Conservation (phyloP, 2,113 vertebrate genomes). For the Platycercus adscitus region DNA sequence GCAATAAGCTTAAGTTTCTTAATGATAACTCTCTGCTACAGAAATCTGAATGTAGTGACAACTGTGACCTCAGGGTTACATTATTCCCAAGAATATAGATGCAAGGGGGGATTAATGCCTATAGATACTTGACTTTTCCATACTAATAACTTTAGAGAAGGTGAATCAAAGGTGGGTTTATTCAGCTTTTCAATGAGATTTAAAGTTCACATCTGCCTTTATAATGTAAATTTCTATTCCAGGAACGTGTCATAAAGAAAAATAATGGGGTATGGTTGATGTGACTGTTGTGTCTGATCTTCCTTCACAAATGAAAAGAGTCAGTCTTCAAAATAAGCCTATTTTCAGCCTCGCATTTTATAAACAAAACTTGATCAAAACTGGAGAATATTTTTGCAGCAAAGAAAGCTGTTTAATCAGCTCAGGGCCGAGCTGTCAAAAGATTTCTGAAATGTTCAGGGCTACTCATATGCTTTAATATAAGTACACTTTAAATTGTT, state of each 20-base stretch:
- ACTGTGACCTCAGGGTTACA: not conserved
- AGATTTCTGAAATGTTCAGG: not conserved
- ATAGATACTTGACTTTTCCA: not conserved
- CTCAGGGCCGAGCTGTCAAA: not conserved
- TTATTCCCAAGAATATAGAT: not conserved
- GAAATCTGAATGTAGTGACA: not conserved
- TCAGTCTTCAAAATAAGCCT: not conserved
- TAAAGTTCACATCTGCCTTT: not conserved
- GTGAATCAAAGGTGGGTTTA: not conserved
- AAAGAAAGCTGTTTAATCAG: not conserved
- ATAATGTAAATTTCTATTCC: not conserved
- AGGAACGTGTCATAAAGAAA: not conserved
- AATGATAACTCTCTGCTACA: not conserved
- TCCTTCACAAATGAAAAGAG: not conserved
- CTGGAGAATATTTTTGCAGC: not conserved
- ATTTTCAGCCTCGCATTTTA: not conserved
- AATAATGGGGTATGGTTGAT: not conserved
- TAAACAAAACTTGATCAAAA: not conserved
- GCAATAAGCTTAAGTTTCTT: slow-evolving; percentile 19
- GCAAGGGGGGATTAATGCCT: not conserved
- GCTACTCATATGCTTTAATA: not conserved
- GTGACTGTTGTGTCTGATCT: not conserved
- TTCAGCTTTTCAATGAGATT: not conserved
- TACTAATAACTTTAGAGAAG: not conserved
- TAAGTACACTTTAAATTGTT: not conserved